These are phyloP conservation scores for Lepisosteus oculatus DNA, from an alignment of 2,113 vertebrate genomes.

Conservation along the genomic window DNA sequence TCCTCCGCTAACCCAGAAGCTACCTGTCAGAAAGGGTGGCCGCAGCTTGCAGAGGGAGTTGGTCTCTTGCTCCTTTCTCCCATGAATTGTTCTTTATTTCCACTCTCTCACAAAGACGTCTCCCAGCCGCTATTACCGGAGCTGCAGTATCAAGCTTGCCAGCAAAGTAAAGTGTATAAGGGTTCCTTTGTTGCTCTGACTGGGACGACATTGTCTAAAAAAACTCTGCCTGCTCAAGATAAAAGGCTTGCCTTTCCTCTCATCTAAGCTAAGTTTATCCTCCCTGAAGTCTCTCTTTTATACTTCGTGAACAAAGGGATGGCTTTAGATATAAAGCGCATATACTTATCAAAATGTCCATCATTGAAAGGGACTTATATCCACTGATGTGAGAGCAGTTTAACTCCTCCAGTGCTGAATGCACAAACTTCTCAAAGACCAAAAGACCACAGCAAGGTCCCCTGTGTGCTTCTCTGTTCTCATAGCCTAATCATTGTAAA, in stretches of 20 bases:
- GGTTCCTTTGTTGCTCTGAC: constrained; percentile 56
- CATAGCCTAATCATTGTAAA: too few species aligned
- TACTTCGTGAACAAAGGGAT: constrained; percentile 44
- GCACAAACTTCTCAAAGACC: too few species aligned
- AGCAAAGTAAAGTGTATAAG: constrained; percentile 51
- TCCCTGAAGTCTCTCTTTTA: constrained; percentile 46
- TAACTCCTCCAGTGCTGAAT: not conserved
- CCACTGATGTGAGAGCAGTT: constrained; percentile 14
- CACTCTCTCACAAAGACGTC: constrained; percentile 35
- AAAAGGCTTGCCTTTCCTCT: constrained; percentile 48
- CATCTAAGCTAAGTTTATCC: constrained; percentile 60
- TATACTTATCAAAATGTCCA: constrained; percentile 45
- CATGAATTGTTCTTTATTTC: constrained; percentile 65
- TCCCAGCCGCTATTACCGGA: constrained; percentile 46
- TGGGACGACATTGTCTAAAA: constrained; percentile 47
- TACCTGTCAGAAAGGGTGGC: constrained; percentile 21
- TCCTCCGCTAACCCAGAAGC: not conserved
- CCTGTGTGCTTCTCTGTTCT: too few species aligned
- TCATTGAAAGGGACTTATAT: constrained; percentile 32
- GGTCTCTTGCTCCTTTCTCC: constrained; percentile 17
- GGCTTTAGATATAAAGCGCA: constrained; percentile 39
- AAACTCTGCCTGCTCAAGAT: constrained; percentile 54
- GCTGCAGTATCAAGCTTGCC: constrained; percentile 34
- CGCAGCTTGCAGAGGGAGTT: constrained; percentile 21
- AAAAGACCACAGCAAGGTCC: too few species aligned